Evolutionary conservation across 1,140 invertebrate genomes (phyloP).

Genomic region (Diorhabda carinulata): DNA sequence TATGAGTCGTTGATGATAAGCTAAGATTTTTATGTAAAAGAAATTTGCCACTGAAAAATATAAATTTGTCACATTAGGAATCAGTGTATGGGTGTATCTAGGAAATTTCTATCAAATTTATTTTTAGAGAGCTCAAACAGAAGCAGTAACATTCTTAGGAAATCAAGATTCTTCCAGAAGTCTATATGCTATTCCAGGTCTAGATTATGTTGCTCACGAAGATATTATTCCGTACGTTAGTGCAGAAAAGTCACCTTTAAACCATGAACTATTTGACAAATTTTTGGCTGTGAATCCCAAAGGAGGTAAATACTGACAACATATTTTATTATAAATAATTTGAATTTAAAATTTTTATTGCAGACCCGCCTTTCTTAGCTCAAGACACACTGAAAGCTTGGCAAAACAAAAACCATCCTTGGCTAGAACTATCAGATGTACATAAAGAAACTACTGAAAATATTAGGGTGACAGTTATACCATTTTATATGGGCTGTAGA

Average conservation of each 20-base stretch:
- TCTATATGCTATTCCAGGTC: slow-evolving; percentile 89
- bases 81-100: too few relatives aligned
- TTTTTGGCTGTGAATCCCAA: slow-evolving; percentile 80
- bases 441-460: slow-evolving; percentile 96
- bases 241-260: slow-evolving; percentile 75
- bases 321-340: neutral
- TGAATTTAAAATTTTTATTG: slow-evolving; percentile 30
- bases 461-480: slow-evolving; percentile 93
- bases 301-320: slow-evolving; percentile 54
- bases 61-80: too few relatives aligned
- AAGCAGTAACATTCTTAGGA: slow-evolving; percentile 95
- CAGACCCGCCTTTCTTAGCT: slow-evolving; percentile 80
- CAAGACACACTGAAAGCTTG: slow-evolving; percentile 89
- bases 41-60: too few relatives aligned
- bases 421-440: slow-evolving; percentile 95
- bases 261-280: slow-evolving; percentile 95
- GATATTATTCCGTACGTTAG: slow-evolving; percentile 86
- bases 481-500: slow-evolving; percentile 94
- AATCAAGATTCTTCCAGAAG: slow-evolving; percentile 91
- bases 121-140: slow-evolving; percentile 84
- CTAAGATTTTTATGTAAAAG: too few relatives aligned
- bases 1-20: too few relatives aligned
- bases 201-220: slow-evolving; percentile 96
- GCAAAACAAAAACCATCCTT: slow-evolving; percentile 97
- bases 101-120: neutral